Percentiles rank a stretch among this genome's conserved stretches.
These are phyloP conservation scores for Triplophysa siluroides DNA, from an alignment of 2,113 vertebrate species.

Conservation along the genomic window DNA sequence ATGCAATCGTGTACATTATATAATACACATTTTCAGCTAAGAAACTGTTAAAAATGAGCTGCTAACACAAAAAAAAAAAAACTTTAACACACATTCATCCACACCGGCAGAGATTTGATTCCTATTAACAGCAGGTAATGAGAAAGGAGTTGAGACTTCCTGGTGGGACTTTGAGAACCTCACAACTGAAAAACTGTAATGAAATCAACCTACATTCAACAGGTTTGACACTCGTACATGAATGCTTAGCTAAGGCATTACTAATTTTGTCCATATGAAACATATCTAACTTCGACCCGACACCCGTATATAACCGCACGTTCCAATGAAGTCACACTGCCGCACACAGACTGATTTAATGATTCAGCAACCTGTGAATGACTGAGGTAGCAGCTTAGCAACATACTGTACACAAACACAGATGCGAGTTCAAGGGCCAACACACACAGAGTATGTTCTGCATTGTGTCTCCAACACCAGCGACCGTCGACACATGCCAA, in stretches of 20 bases:
- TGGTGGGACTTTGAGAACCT: background rate
- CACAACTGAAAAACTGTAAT: background rate
- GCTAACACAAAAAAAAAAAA: background rate
- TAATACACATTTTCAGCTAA: conserved; percentile 7
- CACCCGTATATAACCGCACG: background rate
- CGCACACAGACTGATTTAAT: conserved; percentile 24
- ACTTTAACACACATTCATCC: background rate
- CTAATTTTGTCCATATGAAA: background rate
- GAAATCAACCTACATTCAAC: background rate
- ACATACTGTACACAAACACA: conserved; percentile 52
- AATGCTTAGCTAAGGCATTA: background rate
- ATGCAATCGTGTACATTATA: background rate
- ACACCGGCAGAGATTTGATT: too few species aligned
- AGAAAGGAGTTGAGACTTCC: background rate
- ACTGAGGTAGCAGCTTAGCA: conserved; percentile 48
- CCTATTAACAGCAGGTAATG: too few species aligned
- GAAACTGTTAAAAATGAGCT: conserved; percentile 6
- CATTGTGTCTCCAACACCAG: conserved; percentile 33
- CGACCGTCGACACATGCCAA: background rate
- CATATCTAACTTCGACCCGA: background rate
- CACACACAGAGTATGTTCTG: conserved; percentile 22
- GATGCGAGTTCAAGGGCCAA: conserved; percentile 43
- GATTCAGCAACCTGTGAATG: conserved; percentile 34
- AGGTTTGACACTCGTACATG: background rate
- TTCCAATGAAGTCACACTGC: conserved; percentile 5